These are phyloP conservation scores for Etheostoma nigrum DNA, from an alignment of 2,797 vertebrate species.

Conservation along the genomic window DNA sequence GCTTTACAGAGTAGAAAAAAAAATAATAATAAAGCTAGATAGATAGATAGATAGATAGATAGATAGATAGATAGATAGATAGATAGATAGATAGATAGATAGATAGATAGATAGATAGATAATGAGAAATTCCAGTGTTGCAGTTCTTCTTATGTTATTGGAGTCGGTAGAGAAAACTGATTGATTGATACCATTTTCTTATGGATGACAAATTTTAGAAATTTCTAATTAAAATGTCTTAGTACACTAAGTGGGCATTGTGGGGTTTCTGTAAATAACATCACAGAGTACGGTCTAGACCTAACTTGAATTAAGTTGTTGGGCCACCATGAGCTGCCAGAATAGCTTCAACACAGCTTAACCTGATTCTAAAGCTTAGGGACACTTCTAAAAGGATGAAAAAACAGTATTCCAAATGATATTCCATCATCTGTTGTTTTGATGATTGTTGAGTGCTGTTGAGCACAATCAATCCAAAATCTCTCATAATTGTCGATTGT, in stretches of 20 bases:
- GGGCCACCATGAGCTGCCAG: background rate
- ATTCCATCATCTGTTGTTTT: background rate
- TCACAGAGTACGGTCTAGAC: too few species aligned
- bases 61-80: too few species aligned
- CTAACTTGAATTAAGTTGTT: background rate
- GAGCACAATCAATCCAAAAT: background rate
- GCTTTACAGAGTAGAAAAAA: too few species aligned
- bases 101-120: too few species aligned
- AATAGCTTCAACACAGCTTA: background rate
- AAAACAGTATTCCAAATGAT: slow-evolving; percentile 1
- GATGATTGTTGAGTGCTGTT: background rate
- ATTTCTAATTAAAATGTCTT: background rate
- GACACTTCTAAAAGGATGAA: background rate
- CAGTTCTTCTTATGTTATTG: slow-evolving; percentile 20
- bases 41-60: too few species aligned
- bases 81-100: too few species aligned
- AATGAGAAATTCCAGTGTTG: too few species aligned
- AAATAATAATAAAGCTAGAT: too few species aligned
- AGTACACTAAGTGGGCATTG: background rate
- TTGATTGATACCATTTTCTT: slow-evolving; percentile 9
- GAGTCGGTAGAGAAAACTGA: background rate
- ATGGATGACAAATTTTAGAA: background rate
- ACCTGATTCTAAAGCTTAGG: background rate
- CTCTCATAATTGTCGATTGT: background rate
- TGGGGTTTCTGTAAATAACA: too few species aligned